Base-by-base conservation (phyloP, 1,140 invertebrate species). In the Papilio xuthus region DNA sequence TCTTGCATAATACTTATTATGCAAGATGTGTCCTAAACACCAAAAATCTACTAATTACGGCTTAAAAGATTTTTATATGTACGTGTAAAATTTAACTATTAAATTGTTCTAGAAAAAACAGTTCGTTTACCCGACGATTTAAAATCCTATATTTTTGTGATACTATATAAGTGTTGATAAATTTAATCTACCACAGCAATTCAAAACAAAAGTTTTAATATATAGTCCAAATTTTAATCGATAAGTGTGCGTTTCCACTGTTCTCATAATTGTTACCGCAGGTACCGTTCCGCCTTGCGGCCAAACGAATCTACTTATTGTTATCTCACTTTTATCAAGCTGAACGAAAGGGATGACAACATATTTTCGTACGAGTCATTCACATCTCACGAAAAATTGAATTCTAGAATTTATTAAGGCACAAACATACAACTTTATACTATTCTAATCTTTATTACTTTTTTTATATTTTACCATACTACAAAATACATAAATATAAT, bases 401-500 rank as follows among this genome's bases (percentile, higher is more conserved):
- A 28, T 15, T 63, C 28, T 63, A 28, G 60, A 63, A 63, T 28
- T 63, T 1, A 63, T 28, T 6, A 67, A 67, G 60, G 60, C 60
- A 67, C 26, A 32, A 13, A 26, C 12, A 32, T 67, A 28, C 4
- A 15, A 18, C 10, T 67, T 15, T 67, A 4, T 32, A 67, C 13
- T 12, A 18, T 28, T 67, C 15, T 13, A 26, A 28, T 28, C 2
- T 28, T 28, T 20, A 23, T 6, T 23, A 9, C 4, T 44, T 44
- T 53, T 53, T 53, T 20, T 53, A n/a, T 53, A 18, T 7, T 53
- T n/a, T 18, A 53, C 9, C 18, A 53, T n/a, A 53, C 50, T 53
- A 44, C 9, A 44, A 53, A 20, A 53, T n/a, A 53, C 20, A 72
- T 23, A 72, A 41, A 72, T 23, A 47, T 63, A 15, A 60, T 69